Conservation (phyloP, 2,888 invertebrate genomes). For the Hylaea fasciaria region DNA sequence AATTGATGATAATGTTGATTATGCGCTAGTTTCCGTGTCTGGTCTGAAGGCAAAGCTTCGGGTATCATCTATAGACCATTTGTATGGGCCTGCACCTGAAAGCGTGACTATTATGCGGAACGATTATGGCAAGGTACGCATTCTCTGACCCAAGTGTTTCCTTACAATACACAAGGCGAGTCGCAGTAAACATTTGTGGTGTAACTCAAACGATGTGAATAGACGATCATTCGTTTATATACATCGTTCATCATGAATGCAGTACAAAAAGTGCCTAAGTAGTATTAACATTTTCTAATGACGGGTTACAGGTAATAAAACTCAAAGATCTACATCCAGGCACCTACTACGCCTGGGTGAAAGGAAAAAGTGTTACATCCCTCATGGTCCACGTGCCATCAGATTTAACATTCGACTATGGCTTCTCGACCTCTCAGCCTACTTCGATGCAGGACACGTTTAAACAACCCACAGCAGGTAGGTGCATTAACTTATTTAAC, state of each 20-base stretch:
- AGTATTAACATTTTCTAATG: not conserved
- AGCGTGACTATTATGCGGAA: constrained; percentile 31
- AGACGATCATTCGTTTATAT: too few relatives aligned
- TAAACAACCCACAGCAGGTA: constrained; percentile 39
- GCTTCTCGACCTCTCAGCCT: constrained; percentile 38
- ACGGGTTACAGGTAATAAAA: constrained; percentile 30
- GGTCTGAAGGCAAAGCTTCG: constrained; percentile 28
- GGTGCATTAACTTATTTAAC: not conserved
- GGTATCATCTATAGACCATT: not conserved
- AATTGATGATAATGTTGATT: constrained; percentile 36
- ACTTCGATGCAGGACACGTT: constrained; percentile 33
- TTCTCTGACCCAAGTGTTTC: not conserved
- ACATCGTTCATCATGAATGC: too few relatives aligned
- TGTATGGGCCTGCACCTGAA: not conserved
- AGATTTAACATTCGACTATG: constrained; percentile 39
- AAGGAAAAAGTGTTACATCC: constrained; percentile 24
- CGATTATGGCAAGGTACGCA: constrained; percentile 36
- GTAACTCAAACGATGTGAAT: too few relatives aligned
- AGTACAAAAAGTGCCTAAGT: too few relatives aligned
- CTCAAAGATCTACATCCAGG: constrained; percentile 32
- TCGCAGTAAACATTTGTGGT: too few relatives aligned
- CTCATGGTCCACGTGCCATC: constrained; percentile 39
- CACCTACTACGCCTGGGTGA: constrained; percentile 35
- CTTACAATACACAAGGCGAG: too few relatives aligned
- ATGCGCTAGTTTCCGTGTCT: constrained; percentile 31